Conservation (phyloP, 2,113 vertebrate species). For the Porphyrio hochstetteri region DNA sequence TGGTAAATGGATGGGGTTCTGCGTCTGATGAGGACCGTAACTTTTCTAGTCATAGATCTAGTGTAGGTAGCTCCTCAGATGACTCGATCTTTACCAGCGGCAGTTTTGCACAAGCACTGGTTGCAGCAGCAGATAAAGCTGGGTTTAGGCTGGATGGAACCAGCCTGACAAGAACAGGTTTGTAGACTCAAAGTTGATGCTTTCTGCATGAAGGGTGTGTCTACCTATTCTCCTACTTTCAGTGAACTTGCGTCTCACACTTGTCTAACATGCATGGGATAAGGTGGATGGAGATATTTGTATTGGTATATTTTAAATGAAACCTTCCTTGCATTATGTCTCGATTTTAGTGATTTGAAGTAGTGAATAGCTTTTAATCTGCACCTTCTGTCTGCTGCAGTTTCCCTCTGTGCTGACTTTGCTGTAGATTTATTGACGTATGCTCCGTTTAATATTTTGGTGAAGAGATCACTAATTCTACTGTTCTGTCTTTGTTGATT, state of each 20-base stretch:
- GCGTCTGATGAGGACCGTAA: conserved; percentile 95
- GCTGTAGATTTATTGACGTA: conserved; percentile 57
- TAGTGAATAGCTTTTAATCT: conserved; percentile 48
- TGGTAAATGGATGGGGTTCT: conserved; percentile 99
- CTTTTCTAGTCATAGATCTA: conserved; percentile 97
- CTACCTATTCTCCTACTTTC: conserved; percentile 34
- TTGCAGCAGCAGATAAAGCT: conserved; percentile 95
- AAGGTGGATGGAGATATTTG: conserved; percentile 25
- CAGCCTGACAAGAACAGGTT: conserved; percentile 95
- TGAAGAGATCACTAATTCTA: conserved; percentile 61
- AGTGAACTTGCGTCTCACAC: neutral
- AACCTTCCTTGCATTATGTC: neutral
- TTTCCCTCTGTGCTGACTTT: conserved; percentile 17
- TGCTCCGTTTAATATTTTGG: neutral
- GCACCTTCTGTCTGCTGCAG: neutral
- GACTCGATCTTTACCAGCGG: conserved; percentile 94
- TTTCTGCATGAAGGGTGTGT: conserved; percentile 73
- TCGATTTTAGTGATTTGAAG: conserved; percentile 25
- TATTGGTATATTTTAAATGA: neutral
- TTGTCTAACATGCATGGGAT: conserved; percentile 72
- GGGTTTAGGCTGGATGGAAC: conserved; percentile 95
- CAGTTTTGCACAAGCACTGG: conserved; percentile 95
- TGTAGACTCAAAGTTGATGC: conserved; percentile 76
- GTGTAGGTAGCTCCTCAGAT: conserved; percentile 93
- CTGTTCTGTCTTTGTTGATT: conserved; percentile 44